phyloP scores from a whole-genome alignment of 2,888 invertebrate genomes.

The Serripes groenlandicus region DNA sequence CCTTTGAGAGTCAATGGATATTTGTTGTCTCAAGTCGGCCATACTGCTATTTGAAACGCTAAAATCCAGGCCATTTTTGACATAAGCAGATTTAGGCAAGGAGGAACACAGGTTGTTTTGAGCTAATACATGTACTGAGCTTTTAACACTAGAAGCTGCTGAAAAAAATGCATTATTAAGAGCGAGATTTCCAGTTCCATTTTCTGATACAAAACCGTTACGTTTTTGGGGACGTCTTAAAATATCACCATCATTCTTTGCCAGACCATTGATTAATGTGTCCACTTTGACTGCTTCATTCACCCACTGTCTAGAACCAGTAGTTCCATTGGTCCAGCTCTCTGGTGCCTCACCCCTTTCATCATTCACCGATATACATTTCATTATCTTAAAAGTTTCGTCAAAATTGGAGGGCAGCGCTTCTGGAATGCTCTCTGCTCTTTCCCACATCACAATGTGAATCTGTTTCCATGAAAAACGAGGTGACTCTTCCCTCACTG shows the following conservation, averaged over 20 bases:
- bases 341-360: not conserved
- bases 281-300: not conserved
- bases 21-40: not conserved
- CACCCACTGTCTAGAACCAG: too few species aligned
- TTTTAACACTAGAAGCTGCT: not conserved
- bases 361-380: not conserved
- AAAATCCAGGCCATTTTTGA: not conserved
- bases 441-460: slow-evolving; percentile 85
- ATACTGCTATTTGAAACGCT: not conserved
- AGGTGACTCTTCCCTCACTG: slow-evolving; percentile 69
- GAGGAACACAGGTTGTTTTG: not conserved
- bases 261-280: not conserved
- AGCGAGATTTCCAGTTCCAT: not conserved
- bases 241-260: not conserved
- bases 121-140: too few species aligned
- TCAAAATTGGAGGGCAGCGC: not conserved
- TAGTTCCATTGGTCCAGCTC: not conserved
- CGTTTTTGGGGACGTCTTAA: not conserved
- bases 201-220: not conserved
- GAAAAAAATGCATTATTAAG: not conserved
- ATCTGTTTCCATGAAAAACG: slow-evolving; percentile 78
- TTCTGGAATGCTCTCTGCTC: not conserved
- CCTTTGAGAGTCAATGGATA: slow-evolving; percentile 5
- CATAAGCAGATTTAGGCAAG: not conserved
- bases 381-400: not conserved